Evolutionary conservation across 2,888 invertebrate species (phyloP).

Genomic region (Epistrophella euchroma): DNA sequence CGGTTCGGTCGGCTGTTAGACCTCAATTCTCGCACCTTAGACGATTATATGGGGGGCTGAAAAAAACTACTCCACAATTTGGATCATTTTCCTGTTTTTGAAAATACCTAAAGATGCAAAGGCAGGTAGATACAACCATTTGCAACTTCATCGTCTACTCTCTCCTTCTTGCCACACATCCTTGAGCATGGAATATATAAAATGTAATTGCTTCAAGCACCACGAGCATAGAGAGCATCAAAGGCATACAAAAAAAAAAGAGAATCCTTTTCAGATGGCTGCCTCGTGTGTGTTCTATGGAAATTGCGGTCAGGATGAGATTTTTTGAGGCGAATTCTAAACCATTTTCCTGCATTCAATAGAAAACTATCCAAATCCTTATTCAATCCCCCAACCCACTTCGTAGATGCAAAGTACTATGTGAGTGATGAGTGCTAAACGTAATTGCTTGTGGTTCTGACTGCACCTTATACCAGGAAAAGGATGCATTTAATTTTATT

Average conservation of each 20-base stretch:
- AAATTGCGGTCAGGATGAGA: slow-evolving; percentile 58
- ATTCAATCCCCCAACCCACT: neutral
- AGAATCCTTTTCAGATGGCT: slow-evolving; percentile 56
- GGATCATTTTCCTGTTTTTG: slow-evolving; percentile 27
- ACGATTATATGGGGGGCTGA: slow-evolving; percentile 27
- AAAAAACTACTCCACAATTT: neutral
- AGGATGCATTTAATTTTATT: slow-evolving; percentile 11
- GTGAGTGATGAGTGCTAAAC: slow-evolving; percentile 51
- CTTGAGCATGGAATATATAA: slow-evolving; percentile 47
- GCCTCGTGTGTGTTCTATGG: slow-evolving; percentile 49
- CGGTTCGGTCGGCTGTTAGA: slow-evolving; percentile 35
- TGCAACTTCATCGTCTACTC: slow-evolving; percentile 34
- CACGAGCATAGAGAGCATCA: slow-evolving; percentile 8
- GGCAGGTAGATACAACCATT: slow-evolving; percentile 20
- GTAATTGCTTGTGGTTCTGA: slow-evolving; percentile 62
- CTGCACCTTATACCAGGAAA: slow-evolving; percentile 19
- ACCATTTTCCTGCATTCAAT: slow-evolving; percentile 40
- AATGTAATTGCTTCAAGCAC: slow-evolving; percentile 64
- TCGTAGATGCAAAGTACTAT: slow-evolving; percentile 39
- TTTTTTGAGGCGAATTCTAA: slow-evolving; percentile 16
- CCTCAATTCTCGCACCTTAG: slow-evolving; percentile 48
- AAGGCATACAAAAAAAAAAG: slow-evolving; percentile 3
- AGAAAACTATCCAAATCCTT: slow-evolving; percentile 27
- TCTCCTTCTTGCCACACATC: slow-evolving; percentile 13
- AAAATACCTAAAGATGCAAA: slow-evolving; percentile 22